phyloP scores from a whole-genome alignment of 2,113 vertebrate genomes.

The Upupa epops region DNA sequence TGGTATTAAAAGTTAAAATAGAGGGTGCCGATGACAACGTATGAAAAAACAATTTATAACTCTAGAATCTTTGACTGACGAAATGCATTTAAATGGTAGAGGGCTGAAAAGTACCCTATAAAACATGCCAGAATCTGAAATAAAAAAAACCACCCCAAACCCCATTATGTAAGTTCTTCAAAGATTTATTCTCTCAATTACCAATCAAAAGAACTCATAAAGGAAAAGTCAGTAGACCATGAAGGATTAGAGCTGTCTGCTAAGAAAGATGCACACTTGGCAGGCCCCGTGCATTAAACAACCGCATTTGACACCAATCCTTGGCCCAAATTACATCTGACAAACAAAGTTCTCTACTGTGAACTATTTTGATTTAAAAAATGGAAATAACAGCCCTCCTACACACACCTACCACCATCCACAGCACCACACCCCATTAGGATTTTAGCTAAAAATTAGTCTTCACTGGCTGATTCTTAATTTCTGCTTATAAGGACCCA shows the following conservation, averaged over 20 bases:
- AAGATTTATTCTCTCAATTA: conserved; percentile 76
- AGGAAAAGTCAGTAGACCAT: conserved; percentile 37
- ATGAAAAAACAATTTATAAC: conserved; percentile 47
- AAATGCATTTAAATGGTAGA: conserved; percentile 51
- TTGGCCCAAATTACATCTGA: not conserved
- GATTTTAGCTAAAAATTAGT: not conserved
- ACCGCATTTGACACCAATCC: not conserved
- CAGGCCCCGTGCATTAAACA: not conserved
- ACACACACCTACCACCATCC: rapidly evolving
- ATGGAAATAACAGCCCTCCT: not conserved
- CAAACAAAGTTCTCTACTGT: not conserved
- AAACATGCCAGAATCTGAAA: conserved; percentile 60
- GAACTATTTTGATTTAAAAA: not conserved
- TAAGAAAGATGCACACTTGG: conserved; percentile 40
- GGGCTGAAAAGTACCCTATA: conserved; percentile 25
- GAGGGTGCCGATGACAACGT: conserved; percentile 15
- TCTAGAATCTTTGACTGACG: conserved; percentile 27
- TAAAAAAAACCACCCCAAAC: no score
- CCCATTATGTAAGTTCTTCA: conserved; percentile 66
- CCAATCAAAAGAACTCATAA: conserved; percentile 72
- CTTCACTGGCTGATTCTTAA: not conserved
- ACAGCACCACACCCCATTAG: not conserved
- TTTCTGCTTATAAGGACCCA: not conserved
- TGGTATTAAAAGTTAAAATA: conserved; percentile 48
- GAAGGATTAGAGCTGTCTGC: conserved; percentile 61